Evolutionary conservation across 2,888 invertebrate species (phyloP), one percentile per base, ranked within the genome.

Genomic region (Ophion slaviceki): DNA sequence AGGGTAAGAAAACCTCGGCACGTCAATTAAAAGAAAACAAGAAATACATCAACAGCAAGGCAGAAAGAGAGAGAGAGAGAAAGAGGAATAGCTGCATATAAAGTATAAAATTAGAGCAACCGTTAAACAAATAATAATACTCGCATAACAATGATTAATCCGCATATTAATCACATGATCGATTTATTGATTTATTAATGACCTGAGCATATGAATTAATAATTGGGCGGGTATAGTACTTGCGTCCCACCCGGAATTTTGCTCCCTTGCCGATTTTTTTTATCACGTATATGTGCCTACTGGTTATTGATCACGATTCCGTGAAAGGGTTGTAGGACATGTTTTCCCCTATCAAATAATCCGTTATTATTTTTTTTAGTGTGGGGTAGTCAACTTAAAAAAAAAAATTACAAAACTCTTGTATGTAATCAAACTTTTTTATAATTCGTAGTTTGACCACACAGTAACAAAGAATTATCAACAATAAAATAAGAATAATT

Each of bases 1-100:
- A 95, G 96, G 95, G 96, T 96, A 95, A 95, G 95, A 91, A 88
- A 53, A 86, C 91, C 72, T 82, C 85, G 86, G 85, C 86, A 85
- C 86, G 85, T 82, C 76, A 79, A 81, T 75, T 78, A 32, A 82
- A 84, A 68, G 59, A 59, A 57, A 70, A 45, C 32, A 66, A 59
- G 67, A 80, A 75, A 68, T 8, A 32, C 17, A 72, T 11, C 66
- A 59, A 81, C 64, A 84, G n/a, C 62, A 53, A 53, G 53, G 14
- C 53, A 70, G 79, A 86, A 84, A 64, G 66, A 75, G 70, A 57
- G 8, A 64, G 40, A 71, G 66, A 68, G n/a, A 59, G 17, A n/a
- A n/a, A n/a, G n/a, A n/a, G n/a, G n/a, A 72, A 11, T 20, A 8
- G n/a, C 57, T 59, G 64, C 14, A 78, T 53, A 53, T 53, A 4